Base-by-base conservation (phyloP, 2,113 vertebrate genomes). In the Zosterops lateralis region DNA sequence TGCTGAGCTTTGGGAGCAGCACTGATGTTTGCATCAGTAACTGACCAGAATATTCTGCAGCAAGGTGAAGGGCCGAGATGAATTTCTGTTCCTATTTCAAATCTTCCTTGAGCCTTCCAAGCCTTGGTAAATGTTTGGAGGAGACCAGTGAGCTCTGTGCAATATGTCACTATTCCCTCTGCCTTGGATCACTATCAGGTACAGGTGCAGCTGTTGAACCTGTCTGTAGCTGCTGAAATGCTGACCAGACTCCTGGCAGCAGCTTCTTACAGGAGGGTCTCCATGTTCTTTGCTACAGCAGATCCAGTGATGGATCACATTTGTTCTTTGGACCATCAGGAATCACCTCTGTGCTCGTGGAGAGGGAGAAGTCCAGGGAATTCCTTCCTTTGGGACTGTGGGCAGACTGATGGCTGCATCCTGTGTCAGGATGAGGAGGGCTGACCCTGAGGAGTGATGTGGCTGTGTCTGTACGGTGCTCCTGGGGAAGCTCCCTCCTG, bases 61-160 rank as follows among this genome's bases (percentile, higher is more conserved):
- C 21, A 8, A 17, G 22, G 16, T 16, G 56, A 45, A 26, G 17
- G 60, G 20, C 16, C 0, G 2, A 56, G 28, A 12, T 38, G 58
- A 47, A 34, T 74, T 14, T 45, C 5, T 60, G 1, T 68, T 44
- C 60, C 31, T 17, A 2, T 84, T 53, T 57, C 17, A 26, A 44
- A 2, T 40, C 67, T 56, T 66, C 32, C 21, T 38, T 0, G 1
- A 80, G 32, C 31, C 25, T 79, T 28, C 36, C 3, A 14, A 91
- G 47, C 64, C 42, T 53, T 58, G 74, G 34, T 29, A 51, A 51
- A 1, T 8, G 45, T 47, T 73, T 32, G 57, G 77, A 64, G 86
- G 34, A 75, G 34, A 7, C 9, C 31, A 48, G 0, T 15, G 31
- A 26, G 5, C 38, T 67, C 15, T 0, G 0, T 70, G 47, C 81